These are phyloP conservation scores for Sphyrna mokarran DNA, from an alignment of 2,113 vertebrate genomes.

Conservation along the genomic window DNA sequence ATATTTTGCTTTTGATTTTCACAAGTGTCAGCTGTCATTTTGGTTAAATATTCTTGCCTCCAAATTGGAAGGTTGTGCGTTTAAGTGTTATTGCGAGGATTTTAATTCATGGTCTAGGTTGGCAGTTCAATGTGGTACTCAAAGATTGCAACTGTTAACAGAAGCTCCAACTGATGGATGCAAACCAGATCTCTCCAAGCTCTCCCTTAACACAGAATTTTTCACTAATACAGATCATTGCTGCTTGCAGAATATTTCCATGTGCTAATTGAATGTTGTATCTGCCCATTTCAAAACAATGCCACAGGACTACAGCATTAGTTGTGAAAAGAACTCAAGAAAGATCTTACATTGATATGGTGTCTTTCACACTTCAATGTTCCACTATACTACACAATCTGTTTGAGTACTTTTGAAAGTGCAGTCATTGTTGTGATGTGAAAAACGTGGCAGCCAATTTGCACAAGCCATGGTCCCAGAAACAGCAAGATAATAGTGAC, in stretches of 20 bases:
- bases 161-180: background rate
- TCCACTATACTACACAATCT: background rate
- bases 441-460: background rate
- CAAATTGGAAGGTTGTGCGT: background rate
- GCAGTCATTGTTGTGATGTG: background rate
- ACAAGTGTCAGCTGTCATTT: background rate
- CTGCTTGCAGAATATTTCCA: background rate
- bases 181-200: background rate
- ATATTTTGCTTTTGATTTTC: background rate
- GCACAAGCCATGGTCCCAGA: background rate
- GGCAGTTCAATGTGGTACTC: background rate
- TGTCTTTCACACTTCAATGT: background rate
- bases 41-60: background rate
- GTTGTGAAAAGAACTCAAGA: background rate
- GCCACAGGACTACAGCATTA: background rate
- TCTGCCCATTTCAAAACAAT: background rate
- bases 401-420: background rate
- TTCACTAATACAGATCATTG: background rate
- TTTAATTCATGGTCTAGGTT: background rate
- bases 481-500: background rate
- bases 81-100: background rate
- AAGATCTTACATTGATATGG: background rate
- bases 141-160: background rate
- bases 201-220: too few relatives aligned
- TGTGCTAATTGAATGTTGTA: background rate